phyloP scores from a whole-genome alignment of 2,113 vertebrate species.

The Hippocampus abdominalis region DNA sequence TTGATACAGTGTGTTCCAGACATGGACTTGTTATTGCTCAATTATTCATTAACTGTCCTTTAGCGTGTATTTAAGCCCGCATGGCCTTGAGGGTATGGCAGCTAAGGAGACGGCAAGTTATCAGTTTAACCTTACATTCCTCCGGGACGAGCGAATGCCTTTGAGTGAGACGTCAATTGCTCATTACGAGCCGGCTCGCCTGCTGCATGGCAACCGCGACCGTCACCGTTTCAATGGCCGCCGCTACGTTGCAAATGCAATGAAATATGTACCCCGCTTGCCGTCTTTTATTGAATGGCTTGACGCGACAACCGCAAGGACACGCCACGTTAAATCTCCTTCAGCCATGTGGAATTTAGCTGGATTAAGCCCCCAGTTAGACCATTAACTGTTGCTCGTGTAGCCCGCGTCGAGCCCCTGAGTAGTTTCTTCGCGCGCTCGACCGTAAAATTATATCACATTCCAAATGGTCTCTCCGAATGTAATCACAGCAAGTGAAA shows the following conservation, averaged over 20 bases:
- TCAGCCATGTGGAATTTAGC: no score
- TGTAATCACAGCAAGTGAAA: background rate
- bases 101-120: background rate
- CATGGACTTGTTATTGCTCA: background rate
- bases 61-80: background rate
- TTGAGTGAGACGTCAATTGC: background rate
- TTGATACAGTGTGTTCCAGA: background rate
- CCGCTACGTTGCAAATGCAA: background rate
- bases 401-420: background rate
- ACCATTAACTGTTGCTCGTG: no score
- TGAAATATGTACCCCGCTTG: background rate
- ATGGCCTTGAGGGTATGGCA: background rate
- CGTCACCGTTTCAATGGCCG: background rate
- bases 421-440: background rate
- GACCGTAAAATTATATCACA: no score
- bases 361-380: no score
- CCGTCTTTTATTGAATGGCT: background rate
- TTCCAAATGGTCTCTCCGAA: no score
- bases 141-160: background rate
- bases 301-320: no score
- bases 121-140: slow-evolving; percentile 7
- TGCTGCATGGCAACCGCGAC: background rate
- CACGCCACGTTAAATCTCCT: no score
- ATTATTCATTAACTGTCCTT: background rate
- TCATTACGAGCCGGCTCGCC: background rate